Evolutionary conservation across 2,888 invertebrate species (phyloP).

Genomic region (Automeris io): DNA sequence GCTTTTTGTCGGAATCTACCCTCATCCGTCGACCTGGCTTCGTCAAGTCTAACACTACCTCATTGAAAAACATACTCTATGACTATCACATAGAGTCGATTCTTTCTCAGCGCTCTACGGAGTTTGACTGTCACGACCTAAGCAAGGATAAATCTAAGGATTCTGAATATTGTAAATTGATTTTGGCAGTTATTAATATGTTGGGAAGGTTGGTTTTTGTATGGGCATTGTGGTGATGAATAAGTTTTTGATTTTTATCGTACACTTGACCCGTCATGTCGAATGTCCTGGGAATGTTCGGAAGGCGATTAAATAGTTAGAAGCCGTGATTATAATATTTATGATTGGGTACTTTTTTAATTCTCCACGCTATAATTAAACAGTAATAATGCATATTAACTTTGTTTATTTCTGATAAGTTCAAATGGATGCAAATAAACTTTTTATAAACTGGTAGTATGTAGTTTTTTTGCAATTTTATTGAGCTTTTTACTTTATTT

Average conservation of each 20-base stretch:
- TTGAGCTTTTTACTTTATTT: too few relatives aligned
- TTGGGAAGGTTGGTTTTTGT: slow-evolving; percentile 22
- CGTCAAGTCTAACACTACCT: slow-evolving; percentile 18
- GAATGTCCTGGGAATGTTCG: slow-evolving; percentile 66
- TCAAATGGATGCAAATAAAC: too few relatives aligned
- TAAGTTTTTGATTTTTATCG: slow-evolving; percentile 65
- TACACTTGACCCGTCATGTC: slow-evolving; percentile 65
- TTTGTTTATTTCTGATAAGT: neutral
- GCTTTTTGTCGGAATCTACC: slow-evolving; percentile 69
- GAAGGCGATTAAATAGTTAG: slow-evolving; percentile 38
- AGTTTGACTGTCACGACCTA: slow-evolving; percentile 64
- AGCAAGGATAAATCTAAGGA: slow-evolving; percentile 61
- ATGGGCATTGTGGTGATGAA: slow-evolving; percentile 30
- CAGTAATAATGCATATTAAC: slow-evolving; percentile 11
- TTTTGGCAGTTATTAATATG: slow-evolving; percentile 23
- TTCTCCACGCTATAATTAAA: too few relatives aligned
- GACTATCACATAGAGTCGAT: slow-evolving; percentile 17
- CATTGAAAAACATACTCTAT: slow-evolving; percentile 19
- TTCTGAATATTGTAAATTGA: slow-evolving; percentile 21
- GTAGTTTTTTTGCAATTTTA: too few relatives aligned
- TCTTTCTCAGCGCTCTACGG: slow-evolving; percentile 11
- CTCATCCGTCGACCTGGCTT: slow-evolving; percentile 50
- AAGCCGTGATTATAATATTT: slow-evolving; percentile 29
- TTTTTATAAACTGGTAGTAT: too few relatives aligned
- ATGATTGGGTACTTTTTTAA: slow-evolving; percentile 14